Evolutionary conservation across 1,140 invertebrate species (phyloP), one percentile per base, ranked within the genome.

Genomic region (Amphibalanus amphitrite): DNA sequence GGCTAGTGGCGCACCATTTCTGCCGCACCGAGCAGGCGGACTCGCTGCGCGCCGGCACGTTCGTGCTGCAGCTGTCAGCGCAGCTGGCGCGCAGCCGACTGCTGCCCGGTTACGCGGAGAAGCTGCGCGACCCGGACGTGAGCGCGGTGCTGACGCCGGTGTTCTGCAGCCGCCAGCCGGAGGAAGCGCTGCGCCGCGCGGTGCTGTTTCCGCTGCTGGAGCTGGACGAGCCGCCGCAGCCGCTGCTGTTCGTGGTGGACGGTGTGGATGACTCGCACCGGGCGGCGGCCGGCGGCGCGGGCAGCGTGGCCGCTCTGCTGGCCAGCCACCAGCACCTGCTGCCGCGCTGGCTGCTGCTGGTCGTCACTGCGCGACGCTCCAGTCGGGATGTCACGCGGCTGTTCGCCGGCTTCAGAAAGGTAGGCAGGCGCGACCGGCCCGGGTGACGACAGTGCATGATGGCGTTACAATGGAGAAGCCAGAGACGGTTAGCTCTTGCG

Each of bases 321-420:
- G 89, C 92, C 0, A 90, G 90, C 74, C 91, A 95, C 79, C 92
- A 95, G 78, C 90, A 95, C 76, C 80, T 95, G n/a, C 88, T 98
- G 76, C 95, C 94, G 0, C 89, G 90, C 73, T 98, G 94, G 94
- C 79, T 98, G 40, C 83, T 96, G 65, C 83, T 97, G 0, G 88
- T 97, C 0, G 93, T 92, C 77, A 95, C 93, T 0, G 92, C 93
- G 0, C 84, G 93, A 64, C 89, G 92, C 74, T 81, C 81, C 87
- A 76, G 73, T 23, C 72, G 74, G 67, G 85, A 86, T 23, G 88
- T 96, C 67, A 92, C 91, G 3, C 87, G 90, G 73, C 89, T 94
- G 87, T 97, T 97, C 79, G 91, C 92, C 3, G 93, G 93, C 20
- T 97, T 96, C 79, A 84, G 93, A n/a, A 97, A 93, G 64, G 64